Evolutionary conservation across 2,888 invertebrate genomes (phyloP).

Genomic region (Platycheirus rosarum): DNA sequence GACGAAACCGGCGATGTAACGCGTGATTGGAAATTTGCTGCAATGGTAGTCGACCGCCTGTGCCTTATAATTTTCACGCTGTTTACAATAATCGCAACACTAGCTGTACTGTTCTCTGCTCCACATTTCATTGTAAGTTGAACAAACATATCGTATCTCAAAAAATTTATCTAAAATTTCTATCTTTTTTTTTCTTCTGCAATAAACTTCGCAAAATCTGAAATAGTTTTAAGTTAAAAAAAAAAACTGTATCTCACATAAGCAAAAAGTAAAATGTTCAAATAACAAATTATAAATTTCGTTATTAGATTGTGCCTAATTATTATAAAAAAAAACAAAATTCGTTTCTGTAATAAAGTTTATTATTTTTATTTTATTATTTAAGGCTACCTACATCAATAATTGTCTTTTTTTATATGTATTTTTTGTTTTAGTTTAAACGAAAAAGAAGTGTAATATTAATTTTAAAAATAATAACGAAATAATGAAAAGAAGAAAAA

Average conservation of each 20-base stretch:
- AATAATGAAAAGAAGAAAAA: conserved; percentile 61
- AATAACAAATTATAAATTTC: conserved; percentile 67
- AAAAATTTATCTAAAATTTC: background rate
- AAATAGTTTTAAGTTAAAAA: conserved; percentile 63
- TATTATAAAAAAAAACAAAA: conserved; percentile 67
- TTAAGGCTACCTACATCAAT: conserved; percentile 38
- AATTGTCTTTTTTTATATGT: no score
- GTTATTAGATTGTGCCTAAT: conserved; percentile 73
- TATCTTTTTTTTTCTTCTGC: background rate
- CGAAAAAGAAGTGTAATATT: conserved; percentile 49
- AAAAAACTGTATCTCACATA: conserved; percentile 49
- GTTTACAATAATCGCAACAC: conserved; percentile 97
- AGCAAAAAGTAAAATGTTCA: conserved; percentile 65
- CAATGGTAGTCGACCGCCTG: conserved; percentile 99
- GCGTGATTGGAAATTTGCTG: conserved; percentile 99
- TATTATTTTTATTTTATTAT: conserved; percentile 56
- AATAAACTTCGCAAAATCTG: background rate
- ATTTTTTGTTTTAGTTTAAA: conserved; percentile 41
- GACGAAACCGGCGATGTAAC: conserved; percentile 96
- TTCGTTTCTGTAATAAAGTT: conserved; percentile 65
- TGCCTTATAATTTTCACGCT: conserved; percentile 99
- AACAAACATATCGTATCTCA: background rate
- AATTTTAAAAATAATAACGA: conserved; percentile 61
- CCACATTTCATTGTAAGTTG: conserved; percentile 94
- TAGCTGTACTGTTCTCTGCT: conserved; percentile 97